phyloP scores from a whole-genome alignment of 2,113 vertebrate genomes.

The Catharus bicknelli region DNA sequence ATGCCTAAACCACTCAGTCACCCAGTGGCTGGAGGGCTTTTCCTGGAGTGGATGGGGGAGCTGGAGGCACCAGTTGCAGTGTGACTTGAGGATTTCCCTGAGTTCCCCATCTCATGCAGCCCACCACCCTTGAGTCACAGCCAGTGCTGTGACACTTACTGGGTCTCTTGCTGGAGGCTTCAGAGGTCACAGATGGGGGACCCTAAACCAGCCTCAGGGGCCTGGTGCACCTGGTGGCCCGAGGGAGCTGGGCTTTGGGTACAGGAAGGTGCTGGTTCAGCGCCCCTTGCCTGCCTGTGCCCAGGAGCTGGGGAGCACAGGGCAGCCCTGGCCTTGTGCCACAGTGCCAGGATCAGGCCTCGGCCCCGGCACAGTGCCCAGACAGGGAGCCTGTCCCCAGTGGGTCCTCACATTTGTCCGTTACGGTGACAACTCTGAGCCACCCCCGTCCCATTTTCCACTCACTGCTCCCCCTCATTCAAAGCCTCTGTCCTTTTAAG shows the following conservation, averaged over 20 bases:
- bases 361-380: rapidly evolving
- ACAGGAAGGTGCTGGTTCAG: neutral
- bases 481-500: constrained; percentile 81
- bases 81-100: neutral
- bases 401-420: neutral
- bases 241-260: neutral
- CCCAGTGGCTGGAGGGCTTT: neutral
- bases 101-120: neutral
- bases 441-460: constrained; percentile 46
- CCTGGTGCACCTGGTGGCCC: neutral
- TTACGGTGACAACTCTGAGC: constrained; percentile 1
- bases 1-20: neutral
- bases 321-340: neutral
- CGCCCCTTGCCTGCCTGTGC: rapidly evolving
- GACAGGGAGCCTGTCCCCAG: neutral
- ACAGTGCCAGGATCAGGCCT: neutral
- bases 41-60: neutral
- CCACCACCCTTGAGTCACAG: neutral
- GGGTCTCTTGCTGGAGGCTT: neutral
- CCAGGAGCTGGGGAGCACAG: neutral
- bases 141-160: neutral
- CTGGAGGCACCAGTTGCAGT: neutral
- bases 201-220: rapidly evolving
- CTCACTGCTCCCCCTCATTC: constrained; percentile 69
- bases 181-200: neutral